Conservation (phyloP, 2,113 vertebrate species). For the Muntiacus reevesi region DNA sequence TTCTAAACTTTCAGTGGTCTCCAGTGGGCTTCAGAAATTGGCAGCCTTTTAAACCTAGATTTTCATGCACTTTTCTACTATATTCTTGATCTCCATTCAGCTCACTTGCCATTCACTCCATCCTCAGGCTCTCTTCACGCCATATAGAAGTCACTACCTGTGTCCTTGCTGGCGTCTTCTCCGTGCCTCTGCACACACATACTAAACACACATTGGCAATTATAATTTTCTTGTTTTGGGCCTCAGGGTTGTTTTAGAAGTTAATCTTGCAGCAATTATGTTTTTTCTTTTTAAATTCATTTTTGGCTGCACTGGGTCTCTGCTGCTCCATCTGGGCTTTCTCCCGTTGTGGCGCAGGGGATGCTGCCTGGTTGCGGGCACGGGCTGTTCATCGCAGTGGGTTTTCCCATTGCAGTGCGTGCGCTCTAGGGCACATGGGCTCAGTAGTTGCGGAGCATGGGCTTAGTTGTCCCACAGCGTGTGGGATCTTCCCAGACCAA, state of each 20-base stretch:
- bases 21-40: background rate
- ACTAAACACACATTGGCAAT: background rate
- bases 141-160: background rate
- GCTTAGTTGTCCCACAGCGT: background rate
- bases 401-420: rapidly evolving
- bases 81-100: constrained; percentile 21
- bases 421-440: background rate
- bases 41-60: background rate
- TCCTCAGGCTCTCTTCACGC: background rate
- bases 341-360: background rate
- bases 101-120: constrained; percentile 60
- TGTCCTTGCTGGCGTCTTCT: background rate
- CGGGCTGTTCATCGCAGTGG: background rate
- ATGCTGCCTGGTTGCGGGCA: background rate
- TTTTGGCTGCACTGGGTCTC: background rate
- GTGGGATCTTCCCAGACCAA: background rate
- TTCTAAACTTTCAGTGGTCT: background rate
- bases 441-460: background rate
- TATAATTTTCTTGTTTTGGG: background rate
- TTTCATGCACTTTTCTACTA: background rate
- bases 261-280: background rate
- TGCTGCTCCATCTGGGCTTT: background rate
- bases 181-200: background rate
- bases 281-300: background rate
- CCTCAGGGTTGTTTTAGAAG: background rate